Evolutionary conservation across 2,797 vertebrate species (phyloP).

Genomic region (Mus spretus): DNA sequence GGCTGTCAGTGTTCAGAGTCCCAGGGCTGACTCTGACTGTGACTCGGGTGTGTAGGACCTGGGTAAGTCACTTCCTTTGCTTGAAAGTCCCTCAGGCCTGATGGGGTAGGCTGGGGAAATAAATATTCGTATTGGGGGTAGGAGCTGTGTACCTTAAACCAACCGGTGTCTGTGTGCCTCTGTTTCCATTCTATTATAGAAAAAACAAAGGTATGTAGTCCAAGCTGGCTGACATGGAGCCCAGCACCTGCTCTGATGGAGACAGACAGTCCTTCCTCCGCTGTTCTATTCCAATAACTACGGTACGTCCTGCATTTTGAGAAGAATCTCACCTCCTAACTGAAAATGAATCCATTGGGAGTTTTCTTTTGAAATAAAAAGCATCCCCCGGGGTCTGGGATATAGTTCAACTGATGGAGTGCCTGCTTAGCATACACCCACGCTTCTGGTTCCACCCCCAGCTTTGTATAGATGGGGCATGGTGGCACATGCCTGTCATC

Average conservation of each 20-base stretch:
- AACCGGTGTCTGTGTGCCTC: background rate
- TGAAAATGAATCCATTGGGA: background rate
- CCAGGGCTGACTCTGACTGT: background rate
- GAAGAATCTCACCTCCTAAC: background rate
- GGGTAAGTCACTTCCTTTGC: constrained; percentile 12
- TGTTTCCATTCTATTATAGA: background rate
- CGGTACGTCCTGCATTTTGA: constrained; percentile 4
- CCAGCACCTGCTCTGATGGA: background rate
- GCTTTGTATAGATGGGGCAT: background rate
- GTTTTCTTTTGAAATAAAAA: constrained; percentile 67
- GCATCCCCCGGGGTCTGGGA: background rate
- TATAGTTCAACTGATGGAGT: background rate
- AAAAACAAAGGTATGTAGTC: background rate
- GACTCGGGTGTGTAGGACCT: background rate
- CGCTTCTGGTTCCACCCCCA: background rate
- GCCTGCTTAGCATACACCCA: background rate
- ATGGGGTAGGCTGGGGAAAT: background rate
- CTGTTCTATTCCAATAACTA: constrained; percentile 53
- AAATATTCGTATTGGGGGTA: background rate
- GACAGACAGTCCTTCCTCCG: background rate
- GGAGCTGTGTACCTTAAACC: background rate
- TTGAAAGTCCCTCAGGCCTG: constrained; percentile 27
- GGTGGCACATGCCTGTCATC: background rate
- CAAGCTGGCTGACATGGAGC: background rate
- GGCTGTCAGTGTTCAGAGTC: background rate